phyloP scores from a whole-genome alignment of 2,888 invertebrate genomes.

The Aproaerema taeniolella region DNA sequence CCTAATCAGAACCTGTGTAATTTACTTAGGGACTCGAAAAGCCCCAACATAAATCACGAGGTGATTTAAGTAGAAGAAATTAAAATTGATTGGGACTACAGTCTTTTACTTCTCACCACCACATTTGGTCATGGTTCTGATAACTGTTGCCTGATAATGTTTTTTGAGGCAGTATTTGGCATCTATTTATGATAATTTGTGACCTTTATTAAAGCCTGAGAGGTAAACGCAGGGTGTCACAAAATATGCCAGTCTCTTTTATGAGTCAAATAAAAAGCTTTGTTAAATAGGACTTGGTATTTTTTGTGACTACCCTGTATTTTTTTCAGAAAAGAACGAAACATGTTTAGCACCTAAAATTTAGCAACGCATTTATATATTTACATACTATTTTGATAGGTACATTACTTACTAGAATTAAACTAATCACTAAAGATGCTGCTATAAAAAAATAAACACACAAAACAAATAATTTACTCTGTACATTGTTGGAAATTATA shows the following conservation, averaged over 20 bases:
- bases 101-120: conserved; percentile 71
- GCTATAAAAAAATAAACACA: conserved; percentile 56
- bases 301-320: no score
- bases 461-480: conserved; percentile 69
- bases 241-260: no score
- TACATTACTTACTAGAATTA: conserved; percentile 52
- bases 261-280: no score
- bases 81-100: conserved; percentile 48
- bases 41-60: conserved; percentile 74
- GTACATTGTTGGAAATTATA: conserved; percentile 56
- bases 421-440: conserved; percentile 56
- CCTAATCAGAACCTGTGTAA: conserved; percentile 79
- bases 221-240: no score
- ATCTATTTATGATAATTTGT: conserved; percentile 42
- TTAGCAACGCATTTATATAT: conserved; percentile 63
- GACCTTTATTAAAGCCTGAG: conserved; percentile 47
- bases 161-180: conserved; percentile 15
- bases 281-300: no score
- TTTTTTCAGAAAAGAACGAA: conserved; percentile 36
- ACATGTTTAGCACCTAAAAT: conserved; percentile 66
- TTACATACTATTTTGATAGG: conserved; percentile 55
- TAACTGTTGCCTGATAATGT: conserved; percentile 55
- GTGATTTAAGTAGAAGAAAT: conserved; percentile 77
- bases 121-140: conserved; percentile 62
- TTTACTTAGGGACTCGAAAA: conserved; percentile 59